A percentile compares a stretch with the other conserved stretches of the same genome.
Evolutionary conservation across 2,888 invertebrate genomes (phyloP).

Genomic region (Napeogenes inachia): DNA sequence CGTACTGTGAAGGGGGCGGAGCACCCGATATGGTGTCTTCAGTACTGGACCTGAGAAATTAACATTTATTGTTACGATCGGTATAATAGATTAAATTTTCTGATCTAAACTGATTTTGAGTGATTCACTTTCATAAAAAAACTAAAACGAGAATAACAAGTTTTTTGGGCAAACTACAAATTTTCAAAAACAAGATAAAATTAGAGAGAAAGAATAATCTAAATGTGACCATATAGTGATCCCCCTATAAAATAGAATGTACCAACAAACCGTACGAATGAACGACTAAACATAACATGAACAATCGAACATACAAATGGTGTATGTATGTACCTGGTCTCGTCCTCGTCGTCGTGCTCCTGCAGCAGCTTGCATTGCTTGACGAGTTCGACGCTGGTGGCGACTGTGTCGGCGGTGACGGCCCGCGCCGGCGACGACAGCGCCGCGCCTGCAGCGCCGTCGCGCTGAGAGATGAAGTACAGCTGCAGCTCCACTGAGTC

Average conservation of each 20-base stretch:
- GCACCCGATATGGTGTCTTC: constrained; percentile 66
- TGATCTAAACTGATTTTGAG: not conserved
- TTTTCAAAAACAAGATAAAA: no score
- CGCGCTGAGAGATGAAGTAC: constrained; percentile 88
- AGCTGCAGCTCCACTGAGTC: constrained; percentile 96
- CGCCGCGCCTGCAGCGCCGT: constrained; percentile 85
- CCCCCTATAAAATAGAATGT: no score
- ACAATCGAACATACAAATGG: not conserved
- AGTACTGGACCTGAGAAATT: constrained; percentile 57
- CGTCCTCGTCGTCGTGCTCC: constrained; percentile 81
- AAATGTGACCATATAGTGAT: no score
- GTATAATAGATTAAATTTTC: not conserved
- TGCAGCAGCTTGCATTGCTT: constrained; percentile 72
- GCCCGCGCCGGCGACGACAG: constrained; percentile 91
- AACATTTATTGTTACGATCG: not conserved
- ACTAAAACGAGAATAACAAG: no score
- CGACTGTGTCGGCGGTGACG: constrained; percentile 86
- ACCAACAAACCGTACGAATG: no score
- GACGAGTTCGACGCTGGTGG: constrained; percentile 84
- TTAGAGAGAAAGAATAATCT: no score
- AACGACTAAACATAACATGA: no score
- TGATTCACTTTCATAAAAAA: no score
- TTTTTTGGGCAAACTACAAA: no score
- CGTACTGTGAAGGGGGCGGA: constrained; percentile 59
- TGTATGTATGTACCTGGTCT: constrained; percentile 55